Conservation (phyloP, 2,113 vertebrate species). For the Ochotona princeps region DNA sequence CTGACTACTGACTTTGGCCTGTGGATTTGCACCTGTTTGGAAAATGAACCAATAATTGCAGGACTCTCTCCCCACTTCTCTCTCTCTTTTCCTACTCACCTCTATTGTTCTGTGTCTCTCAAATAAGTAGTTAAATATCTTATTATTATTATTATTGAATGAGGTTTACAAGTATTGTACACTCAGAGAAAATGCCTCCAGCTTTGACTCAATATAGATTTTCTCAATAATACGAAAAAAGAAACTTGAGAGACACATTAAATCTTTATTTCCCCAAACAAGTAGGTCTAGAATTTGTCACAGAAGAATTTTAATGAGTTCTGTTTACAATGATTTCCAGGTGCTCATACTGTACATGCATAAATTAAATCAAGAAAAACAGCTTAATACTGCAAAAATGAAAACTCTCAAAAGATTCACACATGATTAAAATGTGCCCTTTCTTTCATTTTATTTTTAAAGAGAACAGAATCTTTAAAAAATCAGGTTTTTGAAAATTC, state of each 20-base stretch:
- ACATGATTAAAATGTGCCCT: constrained; percentile 20
- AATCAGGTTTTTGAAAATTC: constrained; percentile 28
- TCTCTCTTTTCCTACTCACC: too few relatives aligned
- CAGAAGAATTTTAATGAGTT: constrained; percentile 46
- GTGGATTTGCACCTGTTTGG: too few relatives aligned
- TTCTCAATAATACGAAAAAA: constrained; percentile 50
- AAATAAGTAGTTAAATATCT: too few relatives aligned
- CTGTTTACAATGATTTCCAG: constrained; percentile 57
- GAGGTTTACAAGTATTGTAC: not conserved
- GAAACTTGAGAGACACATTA: not conserved
- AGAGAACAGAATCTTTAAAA: not conserved
- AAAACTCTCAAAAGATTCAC: constrained; percentile 47
- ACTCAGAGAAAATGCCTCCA: not conserved
- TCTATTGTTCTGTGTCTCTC: too few relatives aligned
- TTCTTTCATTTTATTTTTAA: constrained; percentile 22
- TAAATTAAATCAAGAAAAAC: constrained; percentile 48
- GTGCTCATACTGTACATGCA: constrained; percentile 22
- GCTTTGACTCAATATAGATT: not conserved
- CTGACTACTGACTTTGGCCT: too few relatives aligned
- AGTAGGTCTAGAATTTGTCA: constrained; percentile 23
- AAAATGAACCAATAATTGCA: too few relatives aligned
- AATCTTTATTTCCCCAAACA: constrained; percentile 36
- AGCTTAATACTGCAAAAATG: constrained; percentile 48
- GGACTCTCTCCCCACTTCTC: too few relatives aligned
- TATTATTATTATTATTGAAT: not conserved